phyloP scores from a whole-genome alignment of 35 echinoderm and acorn worm genomes.

The Acanthaster planci region DNA sequence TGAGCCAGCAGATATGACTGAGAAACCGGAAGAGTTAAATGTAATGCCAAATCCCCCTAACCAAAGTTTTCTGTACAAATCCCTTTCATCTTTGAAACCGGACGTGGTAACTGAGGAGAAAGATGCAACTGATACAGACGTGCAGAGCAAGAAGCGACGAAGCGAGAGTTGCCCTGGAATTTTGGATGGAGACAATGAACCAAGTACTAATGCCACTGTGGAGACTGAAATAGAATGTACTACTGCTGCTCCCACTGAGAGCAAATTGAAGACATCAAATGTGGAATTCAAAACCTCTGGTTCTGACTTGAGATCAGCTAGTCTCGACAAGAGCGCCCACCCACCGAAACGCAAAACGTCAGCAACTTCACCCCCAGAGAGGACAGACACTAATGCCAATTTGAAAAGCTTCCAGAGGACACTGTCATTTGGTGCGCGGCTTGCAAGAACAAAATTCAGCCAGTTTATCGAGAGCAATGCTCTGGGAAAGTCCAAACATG shows the following conservation, averaged over 20 bases:
- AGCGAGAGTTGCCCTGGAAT: not conserved
- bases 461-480: constrained; percentile 18
- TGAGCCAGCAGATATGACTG: not conserved
- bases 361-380: not conserved
- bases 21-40: not conserved
- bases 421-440: constrained; percentile 1
- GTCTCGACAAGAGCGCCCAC: not conserved
- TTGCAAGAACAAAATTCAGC: constrained; percentile 1
- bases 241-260: constrained; percentile 4
- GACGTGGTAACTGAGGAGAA: not conserved
- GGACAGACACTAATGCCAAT: constrained; percentile 15
- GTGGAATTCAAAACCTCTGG: not conserved
- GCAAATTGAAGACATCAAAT: not conserved
- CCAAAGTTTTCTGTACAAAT: constrained; percentile 14
- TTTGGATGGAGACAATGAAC: not conserved
- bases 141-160: not conserved
- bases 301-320: not conserved
- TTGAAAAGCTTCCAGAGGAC: constrained; percentile 14
- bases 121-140: not conserved
- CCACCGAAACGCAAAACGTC: not conserved
- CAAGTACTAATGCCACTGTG: not conserved
- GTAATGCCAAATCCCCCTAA: not conserved
- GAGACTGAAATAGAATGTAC: constrained; percentile 16
- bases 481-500: constrained; percentile 10
- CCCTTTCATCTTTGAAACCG: not conserved